Percentiles rank a stretch among this genome's conserved stretches.
Evolutionary conservation across 2,797 vertebrate genomes (phyloP).

Genomic region (Enteromius radiatus): DNA sequence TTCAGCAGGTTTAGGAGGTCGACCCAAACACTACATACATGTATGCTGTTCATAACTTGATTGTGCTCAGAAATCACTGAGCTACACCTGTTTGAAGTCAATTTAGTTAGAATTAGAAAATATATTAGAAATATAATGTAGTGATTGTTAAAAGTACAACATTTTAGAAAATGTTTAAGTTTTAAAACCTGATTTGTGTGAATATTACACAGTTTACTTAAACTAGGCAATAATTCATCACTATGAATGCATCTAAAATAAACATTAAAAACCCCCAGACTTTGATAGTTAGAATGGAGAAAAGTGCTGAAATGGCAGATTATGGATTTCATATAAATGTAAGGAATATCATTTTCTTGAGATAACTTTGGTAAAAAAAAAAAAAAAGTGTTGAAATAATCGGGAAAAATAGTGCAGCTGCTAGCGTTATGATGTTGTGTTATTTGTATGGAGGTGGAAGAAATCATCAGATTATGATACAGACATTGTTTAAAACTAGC

Average conservation of each 20-base stretch:
- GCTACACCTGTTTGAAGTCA: no score
- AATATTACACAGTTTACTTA: background rate
- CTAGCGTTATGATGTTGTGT: background rate
- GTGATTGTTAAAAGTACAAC: no score
- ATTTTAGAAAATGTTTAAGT: no score
- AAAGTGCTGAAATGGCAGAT: background rate
- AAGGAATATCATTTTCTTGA: background rate
- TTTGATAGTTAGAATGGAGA: background rate
- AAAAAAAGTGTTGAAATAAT: background rate
- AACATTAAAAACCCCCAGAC: background rate
- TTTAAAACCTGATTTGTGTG: background rate
- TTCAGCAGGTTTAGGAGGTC: background rate
- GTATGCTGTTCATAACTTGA: background rate
- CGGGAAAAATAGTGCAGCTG: background rate
- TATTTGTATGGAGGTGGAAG: background rate
- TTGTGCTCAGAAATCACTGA: no score
- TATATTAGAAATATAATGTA: no score
- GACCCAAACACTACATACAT: background rate
- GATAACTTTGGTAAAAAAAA: background rate
- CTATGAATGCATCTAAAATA: background rate
- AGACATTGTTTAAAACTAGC: conserved; percentile 8
- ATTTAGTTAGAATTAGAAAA: no score
- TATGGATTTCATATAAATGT: background rate
- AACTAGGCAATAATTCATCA: no score
- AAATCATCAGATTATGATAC: background rate